A percentile compares a stretch with the other conserved stretches of the same genome.
Conservation (phyloP, 2,888 invertebrate genomes). For the Beris chalybata region DNA sequence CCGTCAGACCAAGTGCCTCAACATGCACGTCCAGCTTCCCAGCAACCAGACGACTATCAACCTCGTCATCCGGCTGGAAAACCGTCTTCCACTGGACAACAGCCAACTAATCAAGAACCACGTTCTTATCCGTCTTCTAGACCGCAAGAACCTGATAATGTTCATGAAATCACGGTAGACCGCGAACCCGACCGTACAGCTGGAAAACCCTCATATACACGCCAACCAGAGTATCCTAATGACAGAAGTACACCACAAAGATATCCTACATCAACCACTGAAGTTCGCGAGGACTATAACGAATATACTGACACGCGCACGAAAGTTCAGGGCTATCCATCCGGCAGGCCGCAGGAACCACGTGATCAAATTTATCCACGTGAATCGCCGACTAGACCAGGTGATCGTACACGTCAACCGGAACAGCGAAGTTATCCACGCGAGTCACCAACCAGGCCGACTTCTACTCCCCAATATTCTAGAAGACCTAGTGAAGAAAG, state of each 20-base stretch:
- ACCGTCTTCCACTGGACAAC: background rate
- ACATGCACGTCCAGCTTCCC: background rate
- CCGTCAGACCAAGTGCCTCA: background rate
- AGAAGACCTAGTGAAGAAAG: constrained; percentile 28
- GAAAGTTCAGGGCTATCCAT: constrained; percentile 49
- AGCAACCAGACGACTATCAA: background rate
- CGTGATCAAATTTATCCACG: constrained; percentile 16
- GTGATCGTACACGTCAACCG: constrained; percentile 34
- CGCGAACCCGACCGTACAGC: constrained; percentile 3
- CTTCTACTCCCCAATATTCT: constrained; percentile 38
- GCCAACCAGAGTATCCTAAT: background rate
- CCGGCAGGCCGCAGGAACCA: constrained; percentile 46
- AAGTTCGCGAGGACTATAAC: too few species aligned
- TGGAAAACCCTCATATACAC: constrained; percentile 19
- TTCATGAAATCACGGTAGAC: too few species aligned
- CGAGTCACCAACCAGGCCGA: constrained; percentile 34
- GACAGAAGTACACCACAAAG: constrained; percentile 10
- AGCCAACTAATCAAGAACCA: background rate
- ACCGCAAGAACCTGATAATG: background rate
- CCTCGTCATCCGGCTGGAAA: constrained; percentile 4
- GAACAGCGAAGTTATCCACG: constrained; percentile 42
- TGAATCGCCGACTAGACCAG: constrained; percentile 10
- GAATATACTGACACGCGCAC: constrained; percentile 26
- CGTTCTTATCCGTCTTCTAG: background rate
- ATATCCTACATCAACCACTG: background rate